Base-by-base conservation (phyloP, 2,797 vertebrate genomes). In the Helarctos malayanus region DNA sequence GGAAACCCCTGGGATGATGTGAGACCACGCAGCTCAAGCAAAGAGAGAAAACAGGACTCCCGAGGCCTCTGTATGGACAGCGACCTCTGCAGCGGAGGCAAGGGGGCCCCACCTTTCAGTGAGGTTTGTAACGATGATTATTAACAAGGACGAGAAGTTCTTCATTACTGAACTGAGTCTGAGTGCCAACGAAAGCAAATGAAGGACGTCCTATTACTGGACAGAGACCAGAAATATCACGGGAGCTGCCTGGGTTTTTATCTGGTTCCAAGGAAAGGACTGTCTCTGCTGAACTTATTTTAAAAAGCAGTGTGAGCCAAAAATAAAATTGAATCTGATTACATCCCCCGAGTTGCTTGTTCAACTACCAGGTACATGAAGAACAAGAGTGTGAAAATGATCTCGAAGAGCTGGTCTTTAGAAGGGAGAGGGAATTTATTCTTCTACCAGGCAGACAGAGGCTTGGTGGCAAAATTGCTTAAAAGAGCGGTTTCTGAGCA, bases 31-130 rank as follows among this genome's bases (percentile, higher is more conserved):
- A 47, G 25, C 32, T 45, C 10, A 11, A 69, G 29, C 21, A 93
- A 38, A 80, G 14, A 27, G 59, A 41, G 25, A 45, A 15, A 41
- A 35, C 47, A 14, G 38, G 32, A 41, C 7, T 0, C 12, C 16
- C 0, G 3, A 19, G 89, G n/a, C 9, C 21, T 0, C 49, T 0
- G 2, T 0, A 25, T 9, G 52, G n/a, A 5, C 1, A 35, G n/a
- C 2, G 2, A 29, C 8, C 14, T 23, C 73, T 35, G 12, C 5
- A 18, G n/a, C 0, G 13, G 9, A n/a, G 13, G 4, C 23, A 35
- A 0, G 54, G 25, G 52, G 32, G 29, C 21, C 56, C 15, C 15
- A 6, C 18, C 45, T 38, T 68, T 45, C 14, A 5, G 10, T 25
- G 12, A 11, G 0, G 2, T 54, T 12, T 68, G 41, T 23, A 32